Evolutionary conservation across 2,113 vertebrate species (phyloP).

Genomic region (Tauraco erythrolophus): DNA sequence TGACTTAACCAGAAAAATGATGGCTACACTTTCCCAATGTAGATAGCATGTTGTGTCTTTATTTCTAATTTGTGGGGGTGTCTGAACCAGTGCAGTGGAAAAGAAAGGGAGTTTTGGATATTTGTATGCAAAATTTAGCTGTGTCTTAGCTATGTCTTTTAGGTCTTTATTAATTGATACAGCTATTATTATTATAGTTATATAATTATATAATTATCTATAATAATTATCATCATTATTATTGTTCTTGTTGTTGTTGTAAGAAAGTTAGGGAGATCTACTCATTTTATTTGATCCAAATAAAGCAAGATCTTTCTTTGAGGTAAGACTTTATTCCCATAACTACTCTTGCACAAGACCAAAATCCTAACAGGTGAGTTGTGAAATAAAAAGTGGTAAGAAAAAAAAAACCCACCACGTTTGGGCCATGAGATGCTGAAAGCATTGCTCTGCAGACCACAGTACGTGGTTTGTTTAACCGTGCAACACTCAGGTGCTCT

Average conservation of each 20-base stretch:
- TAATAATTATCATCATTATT: too few species aligned
- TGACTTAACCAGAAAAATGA: not conserved
- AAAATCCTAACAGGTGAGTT: not conserved
- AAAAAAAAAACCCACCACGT: not conserved
- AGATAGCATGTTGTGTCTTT: not conserved
- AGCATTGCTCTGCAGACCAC: not conserved
- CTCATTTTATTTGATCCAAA: not conserved
- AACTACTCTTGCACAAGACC: not conserved
- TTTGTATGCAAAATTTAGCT: not conserved
- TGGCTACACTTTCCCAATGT: accelerated
- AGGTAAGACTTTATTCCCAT: not conserved
- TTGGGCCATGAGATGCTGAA: not conserved
- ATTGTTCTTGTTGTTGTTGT: too few species aligned
- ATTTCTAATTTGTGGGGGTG: not conserved
- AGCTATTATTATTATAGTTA: not conserved
- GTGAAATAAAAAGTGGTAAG: not conserved
- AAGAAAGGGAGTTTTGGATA: not conserved
- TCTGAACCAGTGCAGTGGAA: not conserved
- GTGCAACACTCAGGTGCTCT: not conserved
- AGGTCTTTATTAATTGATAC: not conserved
- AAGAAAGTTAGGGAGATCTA: not conserved
- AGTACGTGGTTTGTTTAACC: not conserved
- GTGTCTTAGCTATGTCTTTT: not conserved
- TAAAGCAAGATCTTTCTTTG: not conserved
- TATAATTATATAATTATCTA: too few species aligned